Base-by-base conservation (phyloP, 2,888 invertebrate species). In the Omphaloscelis lunosa region DNA sequence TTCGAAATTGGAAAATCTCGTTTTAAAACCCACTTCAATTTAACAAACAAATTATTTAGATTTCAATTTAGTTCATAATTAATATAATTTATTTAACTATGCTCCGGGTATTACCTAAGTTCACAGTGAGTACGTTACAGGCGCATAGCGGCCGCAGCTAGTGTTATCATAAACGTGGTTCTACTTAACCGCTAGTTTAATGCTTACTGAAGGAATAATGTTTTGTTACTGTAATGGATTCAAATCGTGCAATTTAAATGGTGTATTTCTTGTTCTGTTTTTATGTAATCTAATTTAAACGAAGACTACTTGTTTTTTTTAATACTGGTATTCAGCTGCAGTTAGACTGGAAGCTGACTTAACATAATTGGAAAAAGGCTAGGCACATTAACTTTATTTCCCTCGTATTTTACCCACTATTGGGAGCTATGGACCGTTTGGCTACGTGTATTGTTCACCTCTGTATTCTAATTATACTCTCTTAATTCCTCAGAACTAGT, bases 121-220 rank as follows among this genome's bases (percentile, higher is more conserved):
- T n/a, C 51, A 51, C 39, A 6, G 45, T 17, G 29, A 29, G 75
- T 53, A 62, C 20, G 51, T 20, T 9, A 11, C 41, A 20, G 17
- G 53, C 77, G 77, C 80, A 77, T 6, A 71, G 77, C 71, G 72
- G 53, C 53, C 77, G 61, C 59, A 17, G 48, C 45, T 8, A 77
- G 48, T 66, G 27, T 20, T 67, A 78, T 76, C 76, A 59, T 66
- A 78, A 45, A 17, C 51, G 59, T 27, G 56, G 41, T 79, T 69
- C 51, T 23, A 70, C 12, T 70, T 23, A 29, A 51, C 79, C 20
- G 45, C 39, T 61, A 27, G 34, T 27, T 71, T 45, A 48, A 61
- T 7, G 5, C 11, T 62, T 62, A 53, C 45, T 71, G 9, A 34
- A 79, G 61, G 34, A 79, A 39, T 77, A 53, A 71, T 53, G 61